Percentiles rank a stretch among this genome's conserved stretches.
phyloP scores from a whole-genome alignment of 2,888 invertebrate genomes.

The Melitaea athalia region DNA sequence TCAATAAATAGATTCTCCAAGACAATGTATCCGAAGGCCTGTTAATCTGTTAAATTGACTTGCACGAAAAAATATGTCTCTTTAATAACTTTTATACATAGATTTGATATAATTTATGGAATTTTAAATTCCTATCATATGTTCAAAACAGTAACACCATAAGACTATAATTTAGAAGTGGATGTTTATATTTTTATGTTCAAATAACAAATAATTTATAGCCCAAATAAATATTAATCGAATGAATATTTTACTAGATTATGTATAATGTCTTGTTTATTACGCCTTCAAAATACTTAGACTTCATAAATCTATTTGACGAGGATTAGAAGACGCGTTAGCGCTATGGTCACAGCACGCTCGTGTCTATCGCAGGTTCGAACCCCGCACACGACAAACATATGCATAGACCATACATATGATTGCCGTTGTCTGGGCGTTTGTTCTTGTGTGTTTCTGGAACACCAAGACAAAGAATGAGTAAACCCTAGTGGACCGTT shows the following conservation, averaged over 20 bases:
- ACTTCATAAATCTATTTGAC: neutral
- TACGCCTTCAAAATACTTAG: neutral
- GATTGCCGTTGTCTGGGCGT: no score
- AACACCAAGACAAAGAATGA: no score
- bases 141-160: neutral
- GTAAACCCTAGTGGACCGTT: no score
- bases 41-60: no score
- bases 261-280: constrained; percentile 1
- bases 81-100: neutral
- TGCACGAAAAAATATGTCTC: neutral
- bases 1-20: no score
- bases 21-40: no score
- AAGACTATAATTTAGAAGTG: neutral
- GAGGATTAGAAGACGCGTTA: no score
- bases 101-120: neutral
- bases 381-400: no score
- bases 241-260: neutral
- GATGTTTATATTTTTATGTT: constrained; percentile 9
- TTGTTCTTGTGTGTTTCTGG: no score
- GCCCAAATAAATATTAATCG: neutral
- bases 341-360: no score
- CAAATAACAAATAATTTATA: neutral
- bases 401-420: no score
- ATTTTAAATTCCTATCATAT: neutral
- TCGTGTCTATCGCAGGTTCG: no score